These are phyloP conservation scores for Melikaiella ostensackeni DNA, from an alignment of 2,888 invertebrate genomes.

Conservation along the genomic window DNA sequence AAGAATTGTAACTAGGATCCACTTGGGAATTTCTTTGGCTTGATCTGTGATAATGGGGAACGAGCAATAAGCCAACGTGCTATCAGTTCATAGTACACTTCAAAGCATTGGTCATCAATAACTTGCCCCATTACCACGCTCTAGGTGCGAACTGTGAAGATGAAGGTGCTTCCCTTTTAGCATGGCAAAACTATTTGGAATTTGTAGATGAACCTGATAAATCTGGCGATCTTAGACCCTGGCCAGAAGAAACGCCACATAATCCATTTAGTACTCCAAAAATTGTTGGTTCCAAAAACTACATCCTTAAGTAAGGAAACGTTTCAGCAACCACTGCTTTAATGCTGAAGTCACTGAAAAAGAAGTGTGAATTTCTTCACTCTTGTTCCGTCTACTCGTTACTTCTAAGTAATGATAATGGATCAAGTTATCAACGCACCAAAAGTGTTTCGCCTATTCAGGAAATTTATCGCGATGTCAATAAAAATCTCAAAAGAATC, in stretches of 20 bases:
- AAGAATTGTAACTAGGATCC: conserved; percentile 13
- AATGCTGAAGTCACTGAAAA: not conserved
- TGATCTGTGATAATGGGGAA: not conserved
- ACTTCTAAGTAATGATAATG: not conserved
- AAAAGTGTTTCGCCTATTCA: not conserved
- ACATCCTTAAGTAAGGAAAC: not conserved
- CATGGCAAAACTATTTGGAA: not conserved
- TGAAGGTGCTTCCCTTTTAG: not conserved
- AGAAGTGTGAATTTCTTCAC: not conserved
- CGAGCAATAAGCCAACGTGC: not conserved
- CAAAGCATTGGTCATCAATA: conserved; percentile 26
- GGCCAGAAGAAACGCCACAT: not conserved
- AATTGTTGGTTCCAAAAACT: not conserved
- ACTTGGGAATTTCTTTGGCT: conserved; percentile 12
- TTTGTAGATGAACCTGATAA: not conserved
- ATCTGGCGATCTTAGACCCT: not conserved
- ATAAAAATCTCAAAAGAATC: not conserved
- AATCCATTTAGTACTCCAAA: not conserved
- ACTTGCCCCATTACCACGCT: not conserved
- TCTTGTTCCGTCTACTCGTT: not conserved
- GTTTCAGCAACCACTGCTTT: not conserved
- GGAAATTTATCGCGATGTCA: not conserved
- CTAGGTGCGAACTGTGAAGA: conserved; percentile 2
- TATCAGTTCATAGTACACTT: conserved; percentile 4
- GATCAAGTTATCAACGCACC: not conserved